Evolutionary conservation across 2,797 vertebrate genomes (phyloP), one percentile per base, ranked within the genome.

Genomic region (Hypotaenidia philippensis): DNA sequence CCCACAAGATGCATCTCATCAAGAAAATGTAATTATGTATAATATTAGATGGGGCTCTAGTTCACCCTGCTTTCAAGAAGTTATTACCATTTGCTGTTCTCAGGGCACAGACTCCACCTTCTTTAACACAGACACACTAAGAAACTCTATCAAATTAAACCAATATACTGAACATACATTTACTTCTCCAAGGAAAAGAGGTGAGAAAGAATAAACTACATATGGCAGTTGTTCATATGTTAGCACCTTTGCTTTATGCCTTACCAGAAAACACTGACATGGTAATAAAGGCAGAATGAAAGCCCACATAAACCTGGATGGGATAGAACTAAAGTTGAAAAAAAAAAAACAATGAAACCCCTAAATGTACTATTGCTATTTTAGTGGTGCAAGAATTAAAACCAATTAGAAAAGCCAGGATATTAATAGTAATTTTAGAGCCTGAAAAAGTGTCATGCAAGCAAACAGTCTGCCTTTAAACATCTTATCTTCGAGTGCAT

Each of bases 401-500:
- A 85, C 15, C 17, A 25, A 64, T 63, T 53, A 34, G 14, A n/a
- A 55, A 83, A 74, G 88, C 32, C 7, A 41, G 19, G 45, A 56
- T 92, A 92, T 83, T 92, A 79, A 85, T 45, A 93, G 68, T 44
- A 68, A n/a, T 90, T 87, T 19, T 21, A 71, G 38, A 89, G 38
- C 14, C 74, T 76, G 64, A 52, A 75, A 70, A 89, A 57, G 55
- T 27, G 31, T 59, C 40, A 71, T 0, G 5, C 18, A 89, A 91
- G 76, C 41, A 83, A 90, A 68, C 88, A 77, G 50, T 34, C 80
- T 93, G 50, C 38, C 55, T 93, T 72, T 72, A 86, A 89, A 86
- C 1, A 0, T 84, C 61, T 69, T 64, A 68, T 66, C 76, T 76
- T 38, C 10, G 27, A 81, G 70, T 19, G 11, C 5, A 4, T 70